phyloP scores from a whole-genome alignment of 2,888 invertebrate species.

The Pyrrhosoma nymphula region DNA sequence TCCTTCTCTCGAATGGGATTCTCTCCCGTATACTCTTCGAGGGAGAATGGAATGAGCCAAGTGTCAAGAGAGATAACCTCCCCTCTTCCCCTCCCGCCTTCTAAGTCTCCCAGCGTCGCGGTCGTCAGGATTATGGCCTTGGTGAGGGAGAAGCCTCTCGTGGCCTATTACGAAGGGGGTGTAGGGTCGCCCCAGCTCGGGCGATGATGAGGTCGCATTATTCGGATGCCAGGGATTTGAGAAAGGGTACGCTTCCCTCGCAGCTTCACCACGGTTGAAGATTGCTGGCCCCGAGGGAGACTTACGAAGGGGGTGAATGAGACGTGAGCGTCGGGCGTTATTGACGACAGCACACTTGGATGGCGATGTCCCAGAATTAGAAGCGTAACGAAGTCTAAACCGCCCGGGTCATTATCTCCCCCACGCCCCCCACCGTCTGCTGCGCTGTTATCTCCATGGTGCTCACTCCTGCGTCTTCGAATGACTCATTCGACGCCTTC shows the following conservation, averaged over 20 bases:
- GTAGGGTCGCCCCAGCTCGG: background rate
- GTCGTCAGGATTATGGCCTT: slow-evolving; percentile 21
- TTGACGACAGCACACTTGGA: background rate
- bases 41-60: background rate
- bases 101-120: background rate
- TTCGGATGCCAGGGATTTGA: slow-evolving; percentile 32
- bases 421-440: too few relatives aligned
- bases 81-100: background rate
- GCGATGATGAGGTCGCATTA: slow-evolving; percentile 47
- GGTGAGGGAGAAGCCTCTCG: background rate
- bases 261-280: background rate
- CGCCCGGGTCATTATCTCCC: background rate
- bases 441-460: too few relatives aligned
- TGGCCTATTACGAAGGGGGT: background rate
- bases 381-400: background rate
- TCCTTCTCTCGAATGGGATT: too few relatives aligned
- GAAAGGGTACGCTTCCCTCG: background rate
- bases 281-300: background rate
- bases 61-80: background rate
- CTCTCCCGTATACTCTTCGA: too few relatives aligned
- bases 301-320: background rate
- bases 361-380: background rate
- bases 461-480: background rate
- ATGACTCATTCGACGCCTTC: slow-evolving; percentile 1
- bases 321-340: background rate